Base-by-base conservation (phyloP, 1,140 invertebrate species). In the Episyrphus balteatus region DNA sequence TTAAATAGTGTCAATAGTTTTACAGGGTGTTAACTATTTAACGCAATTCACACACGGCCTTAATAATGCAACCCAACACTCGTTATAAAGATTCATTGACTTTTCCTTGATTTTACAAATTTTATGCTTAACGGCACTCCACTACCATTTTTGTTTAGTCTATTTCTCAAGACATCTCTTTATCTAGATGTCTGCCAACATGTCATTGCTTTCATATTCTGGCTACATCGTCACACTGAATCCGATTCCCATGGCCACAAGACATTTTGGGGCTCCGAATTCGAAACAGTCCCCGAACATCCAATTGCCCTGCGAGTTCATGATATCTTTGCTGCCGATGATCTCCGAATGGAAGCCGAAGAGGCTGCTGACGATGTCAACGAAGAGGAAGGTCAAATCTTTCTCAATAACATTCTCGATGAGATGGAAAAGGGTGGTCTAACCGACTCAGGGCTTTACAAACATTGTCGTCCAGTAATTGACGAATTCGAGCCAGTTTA, bases 261-360 rank as follows among this genome's bases (percentile, higher is more conserved):
- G 5, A 56, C 64, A n/a, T 66, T 61, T 30, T 66, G 63, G 63
- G 63, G 63, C 15, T 50, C 51, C 44, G 63, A 66, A 37, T 44
- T 56, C 19, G 63, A 66, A 40, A 44, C 49, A 0, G 32, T 63
- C 3, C 51, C 59, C 5, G 53, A 66, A 9, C 55, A 61, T 7
- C 56, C 52, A n/a, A 52, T 55, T 1, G 53, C 62, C 1, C 32
- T 56, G 9, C 55, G 53, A 0, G 58, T 66, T 11, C 48, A 59
- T 13, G 62, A 65, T 13, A 51, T 65, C 46, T 19, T 66, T 15
- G 49, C 50, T 1, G 53, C 51, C 12, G 52, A 59, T 19, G 57
- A 59, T 18, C 33, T 53, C 15, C 52, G 47, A 1, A 15, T 49
- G 5, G 54, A 60, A 33, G 44, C 44, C 18, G 55, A 60, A 5